Conservation (phyloP, 1,140 invertebrate genomes). For the Lamellibrachia luymesi region DNA sequence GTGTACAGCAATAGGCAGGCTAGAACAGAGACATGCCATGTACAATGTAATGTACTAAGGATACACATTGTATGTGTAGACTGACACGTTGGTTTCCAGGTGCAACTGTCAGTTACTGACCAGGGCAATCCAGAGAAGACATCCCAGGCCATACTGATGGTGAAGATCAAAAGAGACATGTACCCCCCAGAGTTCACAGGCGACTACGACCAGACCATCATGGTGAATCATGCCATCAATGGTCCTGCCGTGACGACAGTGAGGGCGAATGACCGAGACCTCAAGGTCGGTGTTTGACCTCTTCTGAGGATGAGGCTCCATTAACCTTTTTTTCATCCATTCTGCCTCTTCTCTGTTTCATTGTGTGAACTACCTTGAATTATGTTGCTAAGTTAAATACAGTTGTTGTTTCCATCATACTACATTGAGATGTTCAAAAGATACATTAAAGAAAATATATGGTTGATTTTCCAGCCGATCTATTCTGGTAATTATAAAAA, state of each 20-base stretch:
- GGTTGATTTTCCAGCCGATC: no score
- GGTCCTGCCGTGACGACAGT: conserved; percentile 17
- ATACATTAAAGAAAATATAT: no score
- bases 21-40: no score
- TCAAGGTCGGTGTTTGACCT: neutral
- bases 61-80: neutral
- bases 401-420: no score
- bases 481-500: no score
- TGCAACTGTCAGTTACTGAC: conserved; percentile 10
- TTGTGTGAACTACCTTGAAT: no score
- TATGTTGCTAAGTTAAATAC: no score
- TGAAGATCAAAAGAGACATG: neutral
- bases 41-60: no score
- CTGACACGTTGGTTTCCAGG: neutral
- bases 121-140: conserved; percentile 20
- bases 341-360: no score
- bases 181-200: conserved; percentile 23
- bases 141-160: conserved; percentile 27
- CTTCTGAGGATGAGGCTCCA: neutral
- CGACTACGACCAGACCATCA: neutral
- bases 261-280: conserved; percentile 20
- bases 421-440: no score
- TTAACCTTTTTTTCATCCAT: neutral
- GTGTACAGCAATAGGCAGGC: no score
- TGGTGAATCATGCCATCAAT: conserved; percentile 17